Base-by-base conservation (phyloP, 1,140 invertebrate species). In the Tetranychus cinnabarinus region DNA sequence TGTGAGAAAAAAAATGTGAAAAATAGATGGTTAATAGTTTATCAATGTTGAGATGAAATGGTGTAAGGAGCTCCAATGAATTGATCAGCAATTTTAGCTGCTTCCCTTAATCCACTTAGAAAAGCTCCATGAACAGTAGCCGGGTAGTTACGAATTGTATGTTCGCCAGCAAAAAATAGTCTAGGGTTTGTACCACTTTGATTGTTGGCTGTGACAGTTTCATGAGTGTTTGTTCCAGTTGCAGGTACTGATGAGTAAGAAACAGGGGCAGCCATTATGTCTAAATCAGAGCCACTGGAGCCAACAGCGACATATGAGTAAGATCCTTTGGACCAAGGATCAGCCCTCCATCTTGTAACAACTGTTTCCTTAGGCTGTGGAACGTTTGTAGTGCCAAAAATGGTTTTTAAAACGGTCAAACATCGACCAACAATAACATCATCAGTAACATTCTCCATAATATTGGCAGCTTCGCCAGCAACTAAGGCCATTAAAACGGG, bases 291-390 rank as follows among this genome's bases (percentile, higher is more conserved):
- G 59, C 89, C 92, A 60, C 91, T 88, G 10, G 23, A 23, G 36
- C 90, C 91, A n/a, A 92, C 88, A 1, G 91, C 89, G 8, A 97
- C 91, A 73, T 90, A 97, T 61, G 89, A 95, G 71, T 97, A 97
- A 4, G 90, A 95, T 3, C 95, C 93, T 56, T 90, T 75, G 0
- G 90, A 84, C 81, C 85, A 97, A 1, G 90, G 90, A 76, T 97
- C 93, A 12, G 87, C 87, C 61, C 89, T 79, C 93, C 95, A 97
- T 68, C 88, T 78, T 1, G 92, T 97, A 1, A 98, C 92, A 8
- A 97, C 82, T 36, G 90, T 92, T 72, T 97, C 91, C 68, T 93
- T 91, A 0, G 92, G 92, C 74, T 95, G 86, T 0, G 89, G 89
- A 13, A 97, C 90, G 52, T 84, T 80, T 60, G 81, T 83, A 67